Conservation (phyloP, 2,797 vertebrate genomes). For the Fratercula arctica region DNA sequence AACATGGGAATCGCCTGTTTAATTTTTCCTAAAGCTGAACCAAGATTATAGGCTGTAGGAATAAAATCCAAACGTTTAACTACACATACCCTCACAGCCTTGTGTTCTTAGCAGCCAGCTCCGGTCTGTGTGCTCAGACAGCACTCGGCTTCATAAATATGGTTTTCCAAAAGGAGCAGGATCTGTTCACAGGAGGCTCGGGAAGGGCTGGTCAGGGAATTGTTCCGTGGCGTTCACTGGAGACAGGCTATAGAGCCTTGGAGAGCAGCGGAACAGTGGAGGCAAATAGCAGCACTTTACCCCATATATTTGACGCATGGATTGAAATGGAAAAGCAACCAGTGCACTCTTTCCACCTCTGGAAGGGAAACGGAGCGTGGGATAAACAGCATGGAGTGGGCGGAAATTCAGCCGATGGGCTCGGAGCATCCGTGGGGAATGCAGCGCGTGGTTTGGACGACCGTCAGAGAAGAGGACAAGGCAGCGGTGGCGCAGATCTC, state of each 20-base stretch:
- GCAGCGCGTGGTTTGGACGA: neutral
- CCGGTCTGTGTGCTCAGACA: neutral
- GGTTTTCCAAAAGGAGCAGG: neutral
- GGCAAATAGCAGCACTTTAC: neutral
- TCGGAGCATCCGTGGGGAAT: neutral
- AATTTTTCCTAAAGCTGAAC: neutral
- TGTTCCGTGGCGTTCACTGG: neutral
- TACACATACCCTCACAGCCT: neutral
- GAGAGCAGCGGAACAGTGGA: neutral
- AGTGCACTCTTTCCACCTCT: neutral
- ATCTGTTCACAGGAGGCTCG: fast-evolving
- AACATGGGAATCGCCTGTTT: neutral
- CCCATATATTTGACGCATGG: neutral
- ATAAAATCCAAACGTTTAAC: neutral
- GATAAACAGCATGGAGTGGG: neutral
- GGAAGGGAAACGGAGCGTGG: neutral
- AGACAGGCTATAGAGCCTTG: neutral
- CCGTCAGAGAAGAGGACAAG: neutral
- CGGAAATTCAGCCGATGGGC: neutral
- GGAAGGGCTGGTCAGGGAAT: neutral
- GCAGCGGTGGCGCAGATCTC: no score
- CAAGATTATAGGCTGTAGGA: neutral
- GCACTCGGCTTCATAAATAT: fast-evolving
- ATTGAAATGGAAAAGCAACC: neutral
- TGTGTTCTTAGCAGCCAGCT: neutral